Evolutionary conservation across 2,113 vertebrate genomes (phyloP).

Genomic region (Rhinopomastus cyanomelas): DNA sequence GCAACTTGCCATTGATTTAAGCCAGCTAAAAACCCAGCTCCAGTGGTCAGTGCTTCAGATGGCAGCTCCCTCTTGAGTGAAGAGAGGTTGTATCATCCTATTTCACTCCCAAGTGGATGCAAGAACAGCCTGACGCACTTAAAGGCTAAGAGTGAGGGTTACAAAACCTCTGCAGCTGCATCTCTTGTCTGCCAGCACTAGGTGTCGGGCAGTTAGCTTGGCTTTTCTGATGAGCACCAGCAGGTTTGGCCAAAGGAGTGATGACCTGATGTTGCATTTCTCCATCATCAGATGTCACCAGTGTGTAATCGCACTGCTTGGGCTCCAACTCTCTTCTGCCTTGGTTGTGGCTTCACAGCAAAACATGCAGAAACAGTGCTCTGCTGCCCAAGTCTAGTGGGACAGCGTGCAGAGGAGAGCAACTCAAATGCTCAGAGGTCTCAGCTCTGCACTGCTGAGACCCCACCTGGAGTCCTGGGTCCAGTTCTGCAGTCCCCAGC

Average conservation of each 20-base stretch:
- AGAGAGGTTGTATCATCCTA: background rate
- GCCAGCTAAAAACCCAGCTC: background rate
- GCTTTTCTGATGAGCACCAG: background rate
- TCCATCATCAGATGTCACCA: background rate
- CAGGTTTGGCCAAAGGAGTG: background rate
- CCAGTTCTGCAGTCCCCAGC: no score
- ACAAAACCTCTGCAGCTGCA: background rate
- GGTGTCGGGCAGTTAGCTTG: background rate
- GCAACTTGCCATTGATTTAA: no score
- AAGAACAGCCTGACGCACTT: background rate
- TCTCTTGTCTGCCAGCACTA: background rate
- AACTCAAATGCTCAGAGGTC: no score
- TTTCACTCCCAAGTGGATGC: background rate
- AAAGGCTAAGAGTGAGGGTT: background rate
- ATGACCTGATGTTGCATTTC: fast-evolving
- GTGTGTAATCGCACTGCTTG: fast-evolving
- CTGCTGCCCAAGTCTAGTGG: background rate
- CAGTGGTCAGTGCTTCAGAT: background rate
- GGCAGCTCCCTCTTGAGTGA: fast-evolving
- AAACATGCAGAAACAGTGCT: background rate
- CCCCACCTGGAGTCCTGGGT: no score
- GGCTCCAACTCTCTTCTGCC: background rate
- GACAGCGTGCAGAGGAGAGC: no score
- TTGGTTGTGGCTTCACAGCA: background rate
- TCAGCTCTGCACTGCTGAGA: no score